Conservation (phyloP, 2,797 vertebrate species). For the Perodicticus potto region DNA sequence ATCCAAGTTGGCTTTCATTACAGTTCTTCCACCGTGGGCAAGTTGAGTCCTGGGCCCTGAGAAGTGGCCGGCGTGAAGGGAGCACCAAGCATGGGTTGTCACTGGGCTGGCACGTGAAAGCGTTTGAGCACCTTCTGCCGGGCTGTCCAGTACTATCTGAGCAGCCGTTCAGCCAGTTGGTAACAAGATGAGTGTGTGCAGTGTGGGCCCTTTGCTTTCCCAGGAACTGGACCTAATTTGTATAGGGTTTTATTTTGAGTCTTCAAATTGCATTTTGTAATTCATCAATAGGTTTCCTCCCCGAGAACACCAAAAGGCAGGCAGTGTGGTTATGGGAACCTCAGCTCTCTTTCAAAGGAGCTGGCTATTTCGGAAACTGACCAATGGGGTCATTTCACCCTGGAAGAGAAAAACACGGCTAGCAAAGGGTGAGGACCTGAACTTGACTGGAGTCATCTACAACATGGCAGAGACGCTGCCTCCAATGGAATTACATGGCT, state of each 20-base stretch:
- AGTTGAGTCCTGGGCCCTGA: not conserved
- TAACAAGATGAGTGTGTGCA: slow-evolving; percentile 39
- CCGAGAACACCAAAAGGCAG: slow-evolving; percentile 64
- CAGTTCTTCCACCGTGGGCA: not conserved
- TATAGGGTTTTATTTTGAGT: slow-evolving; percentile 74
- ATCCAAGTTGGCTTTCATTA: not conserved
- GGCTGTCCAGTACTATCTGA: not conserved
- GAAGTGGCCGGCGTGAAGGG: not conserved
- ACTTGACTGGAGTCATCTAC: slow-evolving; percentile 36
- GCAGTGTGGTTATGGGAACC: slow-evolving; percentile 17
- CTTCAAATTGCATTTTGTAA: slow-evolving; percentile 48
- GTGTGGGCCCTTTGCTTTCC: slow-evolving; percentile 32
- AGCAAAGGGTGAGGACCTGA: slow-evolving; percentile 33
- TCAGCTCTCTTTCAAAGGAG: not conserved
- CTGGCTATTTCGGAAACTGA: slow-evolving; percentile 33
- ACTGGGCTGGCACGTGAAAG: slow-evolving; percentile 31
- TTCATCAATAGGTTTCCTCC: slow-evolving; percentile 58
- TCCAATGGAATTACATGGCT: slow-evolving; percentile 40
- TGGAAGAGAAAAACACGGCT: slow-evolving; percentile 29
- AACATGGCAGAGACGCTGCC: slow-evolving; percentile 9
- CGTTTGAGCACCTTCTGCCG: not conserved
- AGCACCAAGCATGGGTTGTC: not conserved
- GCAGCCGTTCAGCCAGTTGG: not conserved
- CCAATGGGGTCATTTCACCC: not conserved
- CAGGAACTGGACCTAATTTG: slow-evolving; percentile 57